Evolutionary conservation across 64 coral and sea anemone species (phyloP), one percentile per base, ranked within the genome.

Genomic region (Hydrozoanthus tunicans): DNA sequence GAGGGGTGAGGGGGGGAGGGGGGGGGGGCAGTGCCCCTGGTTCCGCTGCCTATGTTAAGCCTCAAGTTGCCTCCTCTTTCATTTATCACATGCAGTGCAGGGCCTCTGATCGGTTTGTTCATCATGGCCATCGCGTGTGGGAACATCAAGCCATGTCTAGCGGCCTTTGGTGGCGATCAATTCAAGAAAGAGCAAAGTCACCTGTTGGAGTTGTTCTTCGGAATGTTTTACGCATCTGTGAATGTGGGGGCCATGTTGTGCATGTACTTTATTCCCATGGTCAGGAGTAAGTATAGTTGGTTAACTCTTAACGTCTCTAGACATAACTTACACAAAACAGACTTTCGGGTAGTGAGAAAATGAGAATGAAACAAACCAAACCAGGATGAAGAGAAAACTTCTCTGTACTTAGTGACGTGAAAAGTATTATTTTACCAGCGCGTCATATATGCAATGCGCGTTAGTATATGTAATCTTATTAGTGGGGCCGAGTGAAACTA

Each of bases 81-180:
- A 78, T 17, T 58, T 15, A 3, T 57, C n/a, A 64, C 24, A 67
- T 88, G 59, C 13, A 96, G 95, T 11, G 58, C 89, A 7, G 95
- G 95, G 9, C 95, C 95, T 53, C 81, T 96, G 70, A 89, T 96
- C 58, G 90, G 61, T 59, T 62, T 96, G 77, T 96, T 96, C 61
- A 62, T 91, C 6, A 96, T 96, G 95, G 95, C 92, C 6, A 96
- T 96, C 15, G 95, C 95, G 0, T 94, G 95, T 20, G 95, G 95
- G 69, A 96, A 96, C 70, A 96, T 96, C 89, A 96, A 96, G 73
- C 95, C 95, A 4, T 96, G 95, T 78, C 82, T 96, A 3, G 95
- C 95, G 15, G 95, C 95, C 9, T 96, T 96, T 86, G 95, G 95
- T 24, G 95, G 95, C 1, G 95, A 96, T 85, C 95, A 96, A 82